A percentile compares a stretch with the other conserved stretches of the same genome.
Conservation (phyloP, 92 coral and sea anemone genomes). For the Porites evermanni region DNA sequence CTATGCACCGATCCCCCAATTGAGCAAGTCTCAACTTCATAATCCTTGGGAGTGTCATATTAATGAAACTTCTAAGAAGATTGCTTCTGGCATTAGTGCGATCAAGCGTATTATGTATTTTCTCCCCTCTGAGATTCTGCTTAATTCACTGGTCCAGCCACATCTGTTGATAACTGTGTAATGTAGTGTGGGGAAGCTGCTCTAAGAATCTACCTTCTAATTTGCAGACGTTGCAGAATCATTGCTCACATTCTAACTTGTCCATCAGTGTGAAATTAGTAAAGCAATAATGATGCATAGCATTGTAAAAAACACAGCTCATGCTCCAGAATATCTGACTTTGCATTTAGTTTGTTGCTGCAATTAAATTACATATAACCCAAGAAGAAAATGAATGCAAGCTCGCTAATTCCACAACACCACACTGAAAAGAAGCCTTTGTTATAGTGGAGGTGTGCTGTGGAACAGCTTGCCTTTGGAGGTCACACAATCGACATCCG, state of each 20-base stretch:
- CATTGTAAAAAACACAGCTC: no score
- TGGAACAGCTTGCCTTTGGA: no score
- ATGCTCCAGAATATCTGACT: no score
- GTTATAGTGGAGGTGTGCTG: no score
- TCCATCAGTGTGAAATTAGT: constrained; percentile 30
- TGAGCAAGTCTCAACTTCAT: no score
- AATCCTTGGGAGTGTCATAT: constrained; percentile 45
- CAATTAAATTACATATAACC: no score
- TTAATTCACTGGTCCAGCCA: constrained; percentile 37
- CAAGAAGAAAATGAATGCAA: no score
- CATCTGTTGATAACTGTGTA: constrained; percentile 42
- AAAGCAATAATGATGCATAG: constrained; percentile 14
- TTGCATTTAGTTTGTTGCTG: no score
- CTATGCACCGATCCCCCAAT: no score
- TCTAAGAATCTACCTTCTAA: constrained; percentile 29
- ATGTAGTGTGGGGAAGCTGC: constrained; percentile 65
- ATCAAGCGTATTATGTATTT: constrained; percentile 37
- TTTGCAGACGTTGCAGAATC: constrained; percentile 56
- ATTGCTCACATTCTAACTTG: constrained; percentile 42
- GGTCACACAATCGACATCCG: no score
- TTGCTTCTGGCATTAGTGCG: constrained; percentile 48
- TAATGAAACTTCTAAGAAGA: constrained; percentile 20
- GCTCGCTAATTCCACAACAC: no score
- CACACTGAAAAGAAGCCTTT: no score
- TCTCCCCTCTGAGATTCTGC: constrained; percentile 34